phyloP scores from a whole-genome alignment of 2,888 invertebrate genomes.

The Melanophora roralis region DNA sequence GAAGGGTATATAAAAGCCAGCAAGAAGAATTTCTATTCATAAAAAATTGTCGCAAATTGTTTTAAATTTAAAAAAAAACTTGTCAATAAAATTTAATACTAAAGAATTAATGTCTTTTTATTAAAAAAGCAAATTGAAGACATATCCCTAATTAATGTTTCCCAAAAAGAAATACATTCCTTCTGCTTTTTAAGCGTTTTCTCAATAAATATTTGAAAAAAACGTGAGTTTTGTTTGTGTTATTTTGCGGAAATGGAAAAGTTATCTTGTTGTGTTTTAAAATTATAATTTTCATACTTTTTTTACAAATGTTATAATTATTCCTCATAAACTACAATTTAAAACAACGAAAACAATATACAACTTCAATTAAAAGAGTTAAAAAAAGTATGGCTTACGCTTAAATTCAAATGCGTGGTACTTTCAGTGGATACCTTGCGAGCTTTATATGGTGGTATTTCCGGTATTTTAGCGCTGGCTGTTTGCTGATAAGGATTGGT shows the following conservation, averaged over 20 bases:
- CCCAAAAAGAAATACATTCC: constrained; percentile 32
- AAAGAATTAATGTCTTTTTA: too few species aligned
- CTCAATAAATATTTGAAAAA: not conserved
- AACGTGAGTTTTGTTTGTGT: not conserved
- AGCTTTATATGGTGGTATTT: constrained; percentile 78
- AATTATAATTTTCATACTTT: not conserved
- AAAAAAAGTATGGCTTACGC: constrained; percentile 70
- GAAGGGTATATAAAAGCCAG: too few species aligned
- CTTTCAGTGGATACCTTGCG: constrained; percentile 80
- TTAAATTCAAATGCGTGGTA: constrained; percentile 74
- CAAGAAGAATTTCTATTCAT: too few species aligned
- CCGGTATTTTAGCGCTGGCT: constrained; percentile 75
- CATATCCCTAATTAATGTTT: not conserved
- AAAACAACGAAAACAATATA: constrained; percentile 21
- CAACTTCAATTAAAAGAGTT: not conserved
- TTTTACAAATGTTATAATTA: constrained; percentile 4
- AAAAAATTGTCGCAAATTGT: too few species aligned
- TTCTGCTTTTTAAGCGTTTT: not conserved
- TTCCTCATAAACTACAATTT: constrained; percentile 13
- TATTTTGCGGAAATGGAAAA: not conserved
- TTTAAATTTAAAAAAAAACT: too few species aligned
- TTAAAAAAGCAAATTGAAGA: not conserved
- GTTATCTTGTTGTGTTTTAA: too few species aligned
- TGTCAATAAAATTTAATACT: too few species aligned
- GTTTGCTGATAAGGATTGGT: constrained; percentile 32